Conservation (phyloP, 1,140 invertebrate species). For the Proctacanthus coquilletti region DNA sequence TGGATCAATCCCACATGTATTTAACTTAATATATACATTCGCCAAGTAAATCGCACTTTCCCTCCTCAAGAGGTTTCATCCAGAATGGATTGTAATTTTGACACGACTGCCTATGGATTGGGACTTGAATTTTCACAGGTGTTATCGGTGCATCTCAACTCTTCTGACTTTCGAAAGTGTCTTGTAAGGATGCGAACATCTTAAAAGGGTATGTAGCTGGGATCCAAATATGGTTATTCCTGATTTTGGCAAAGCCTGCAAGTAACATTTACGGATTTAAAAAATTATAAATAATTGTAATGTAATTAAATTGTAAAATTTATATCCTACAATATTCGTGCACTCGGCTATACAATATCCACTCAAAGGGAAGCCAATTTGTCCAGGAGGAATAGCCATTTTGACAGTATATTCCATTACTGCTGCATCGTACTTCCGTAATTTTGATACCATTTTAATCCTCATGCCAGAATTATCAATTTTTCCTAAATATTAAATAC, state of each 20-base stretch:
- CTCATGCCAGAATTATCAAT: slow-evolving; percentile 82
- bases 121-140: slow-evolving; percentile 24
- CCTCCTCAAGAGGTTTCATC: slow-evolving; percentile 26
- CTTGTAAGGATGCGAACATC: slow-evolving; percentile 63
- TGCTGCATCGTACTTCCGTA: slow-evolving; percentile 77
- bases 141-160: slow-evolving; percentile 40
- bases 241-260: slow-evolving; percentile 55
- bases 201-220: slow-evolving; percentile 93
- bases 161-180: slow-evolving; percentile 63
- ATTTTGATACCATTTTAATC: slow-evolving; percentile 51
- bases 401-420: slow-evolving; percentile 98
- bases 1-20: no score
- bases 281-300: background rate
- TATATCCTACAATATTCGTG: slow-evolving; percentile 55
- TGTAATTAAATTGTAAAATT: background rate
- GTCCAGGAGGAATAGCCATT: slow-evolving; percentile 88
- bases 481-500: slow-evolving; percentile 48
- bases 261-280: slow-evolving; percentile 6
- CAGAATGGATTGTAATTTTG: slow-evolving; percentile 30
- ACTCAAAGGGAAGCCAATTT: slow-evolving; percentile 60
- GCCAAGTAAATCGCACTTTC: slow-evolving; percentile 27
- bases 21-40: slow-evolving; percentile 34
- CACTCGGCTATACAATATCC: slow-evolving; percentile 90
- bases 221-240: slow-evolving; percentile 92
- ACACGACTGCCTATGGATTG: slow-evolving; percentile 26